Evolutionary conservation across 2,797 vertebrate species (phyloP).

Genomic region (Xyrichtys novacula): DNA sequence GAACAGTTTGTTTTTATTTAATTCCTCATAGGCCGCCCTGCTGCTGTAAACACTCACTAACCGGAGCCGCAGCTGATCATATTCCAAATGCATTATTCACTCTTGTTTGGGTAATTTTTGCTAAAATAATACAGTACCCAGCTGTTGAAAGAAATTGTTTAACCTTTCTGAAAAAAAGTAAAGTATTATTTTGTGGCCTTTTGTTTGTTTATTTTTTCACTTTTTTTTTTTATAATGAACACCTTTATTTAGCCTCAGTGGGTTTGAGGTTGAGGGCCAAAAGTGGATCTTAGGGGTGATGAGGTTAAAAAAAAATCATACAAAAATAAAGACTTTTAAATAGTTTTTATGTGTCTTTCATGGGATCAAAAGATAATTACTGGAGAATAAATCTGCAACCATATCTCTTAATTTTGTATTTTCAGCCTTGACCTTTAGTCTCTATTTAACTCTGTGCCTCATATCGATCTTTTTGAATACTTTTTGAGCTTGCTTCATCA

Average conservation of each 20-base stretch:
- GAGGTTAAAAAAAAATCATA: not conserved
- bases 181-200: not conserved
- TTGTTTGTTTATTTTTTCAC: too few relatives aligned
- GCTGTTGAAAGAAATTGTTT: not conserved
- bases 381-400: not conserved
- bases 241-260: not conserved
- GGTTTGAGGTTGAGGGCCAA: not conserved
- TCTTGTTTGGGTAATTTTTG: not conserved
- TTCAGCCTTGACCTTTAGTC: not conserved
- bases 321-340: not conserved
- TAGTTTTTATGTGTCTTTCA: not conserved
- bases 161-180: not conserved
- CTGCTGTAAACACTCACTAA: conserved; percentile 9
- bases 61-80: not conserved
- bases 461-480: not conserved
- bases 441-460: not conserved
- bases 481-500: not conserved
- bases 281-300: not conserved
- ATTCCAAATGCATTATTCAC: conserved; percentile 2
- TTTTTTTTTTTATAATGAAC: not conserved
- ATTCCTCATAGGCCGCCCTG: not conserved
- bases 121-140: not conserved
- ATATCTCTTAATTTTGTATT: not conserved
- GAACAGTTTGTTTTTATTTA: conserved; percentile 12
- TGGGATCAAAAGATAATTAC: not conserved